phyloP scores from a whole-genome alignment of 1,140 invertebrate species.

The Halesus radiatus region DNA sequence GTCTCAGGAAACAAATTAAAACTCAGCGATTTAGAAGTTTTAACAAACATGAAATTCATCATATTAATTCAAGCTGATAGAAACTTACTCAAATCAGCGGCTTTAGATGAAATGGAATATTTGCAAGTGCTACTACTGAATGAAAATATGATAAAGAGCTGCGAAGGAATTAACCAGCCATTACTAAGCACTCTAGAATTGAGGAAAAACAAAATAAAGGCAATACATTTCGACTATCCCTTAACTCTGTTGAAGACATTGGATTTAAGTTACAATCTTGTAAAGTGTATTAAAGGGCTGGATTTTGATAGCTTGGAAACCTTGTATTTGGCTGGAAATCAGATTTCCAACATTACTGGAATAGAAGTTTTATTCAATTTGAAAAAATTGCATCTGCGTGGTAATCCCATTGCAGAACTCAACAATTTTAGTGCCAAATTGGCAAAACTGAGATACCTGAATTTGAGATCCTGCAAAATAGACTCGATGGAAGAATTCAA shows the following conservation, averaged over 20 bases:
- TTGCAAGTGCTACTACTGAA: constrained; percentile 71
- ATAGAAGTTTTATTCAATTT: constrained; percentile 66
- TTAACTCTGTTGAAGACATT: constrained; percentile 66
- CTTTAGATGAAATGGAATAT: constrained; percentile 68
- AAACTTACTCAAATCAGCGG: constrained; percentile 66
- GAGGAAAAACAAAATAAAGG: constrained; percentile 66
- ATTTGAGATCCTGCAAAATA: constrained; percentile 70
- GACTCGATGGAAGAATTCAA: constrained; percentile 67
- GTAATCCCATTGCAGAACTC: constrained; percentile 69
- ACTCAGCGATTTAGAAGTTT: constrained; percentile 65
- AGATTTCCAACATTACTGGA: constrained; percentile 63
- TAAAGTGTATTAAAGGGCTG: constrained; percentile 64
- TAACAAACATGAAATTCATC: constrained; percentile 68
- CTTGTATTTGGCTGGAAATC: constrained; percentile 68
- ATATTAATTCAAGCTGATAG: constrained; percentile 69
- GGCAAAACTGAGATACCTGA: constrained; percentile 68
- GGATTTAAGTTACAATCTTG: constrained; percentile 68
- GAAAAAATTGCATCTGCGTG: constrained; percentile 68
- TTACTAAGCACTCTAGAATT: constrained; percentile 69
- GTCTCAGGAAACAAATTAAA: constrained; percentile 69
- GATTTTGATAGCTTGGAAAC: constrained; percentile 68
- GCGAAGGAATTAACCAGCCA: constrained; percentile 68
- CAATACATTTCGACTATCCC: constrained; percentile 59
- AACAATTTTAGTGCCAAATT: constrained; percentile 65
- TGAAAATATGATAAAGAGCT: constrained; percentile 66